phyloP scores from a whole-genome alignment of 2,113 vertebrate genomes.

The Pituophis catenifer region DNA sequence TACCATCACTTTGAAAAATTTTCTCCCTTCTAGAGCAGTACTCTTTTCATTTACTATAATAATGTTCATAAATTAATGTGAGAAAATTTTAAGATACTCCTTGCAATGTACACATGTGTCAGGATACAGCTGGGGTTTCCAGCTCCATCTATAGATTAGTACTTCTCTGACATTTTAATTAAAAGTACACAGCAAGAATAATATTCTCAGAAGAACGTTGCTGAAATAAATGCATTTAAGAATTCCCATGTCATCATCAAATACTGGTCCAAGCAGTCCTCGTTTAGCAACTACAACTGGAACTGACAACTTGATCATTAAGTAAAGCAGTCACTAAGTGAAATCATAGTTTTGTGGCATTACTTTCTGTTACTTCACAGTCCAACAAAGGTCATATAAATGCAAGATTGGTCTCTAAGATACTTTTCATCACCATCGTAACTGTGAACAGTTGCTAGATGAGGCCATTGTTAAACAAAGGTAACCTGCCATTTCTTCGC shows the following conservation, averaged over 20 bases:
- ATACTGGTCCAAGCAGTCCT: not conserved
- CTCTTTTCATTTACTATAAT: not conserved
- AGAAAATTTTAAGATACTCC: not conserved
- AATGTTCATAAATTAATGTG: not conserved
- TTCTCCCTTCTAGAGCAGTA: not conserved
- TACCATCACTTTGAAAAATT: not conserved
- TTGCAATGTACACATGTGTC: not conserved
- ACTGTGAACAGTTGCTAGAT: not conserved
- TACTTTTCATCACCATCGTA: not conserved
- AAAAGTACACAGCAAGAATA: not conserved
- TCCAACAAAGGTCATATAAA: not conserved
- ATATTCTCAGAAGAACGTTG: not conserved
- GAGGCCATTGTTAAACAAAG: not conserved
- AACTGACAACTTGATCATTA: not conserved
- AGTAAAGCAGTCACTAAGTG: not conserved
- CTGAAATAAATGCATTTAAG: constrained; percentile 2
- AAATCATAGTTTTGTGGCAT: not conserved
- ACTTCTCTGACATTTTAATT: constrained; percentile 18
- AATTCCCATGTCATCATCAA: not conserved
- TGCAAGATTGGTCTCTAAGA: not conserved
- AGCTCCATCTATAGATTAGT: not conserved
- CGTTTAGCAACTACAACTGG: not conserved
- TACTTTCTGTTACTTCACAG: not conserved
- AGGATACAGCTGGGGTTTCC: not conserved
- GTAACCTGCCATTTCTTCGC: not conserved